A percentile compares a stretch with the other conserved stretches of the same genome.
Evolutionary conservation across 2,113 vertebrate genomes (phyloP).

Genomic region (Thermophis baileyi): DNA sequence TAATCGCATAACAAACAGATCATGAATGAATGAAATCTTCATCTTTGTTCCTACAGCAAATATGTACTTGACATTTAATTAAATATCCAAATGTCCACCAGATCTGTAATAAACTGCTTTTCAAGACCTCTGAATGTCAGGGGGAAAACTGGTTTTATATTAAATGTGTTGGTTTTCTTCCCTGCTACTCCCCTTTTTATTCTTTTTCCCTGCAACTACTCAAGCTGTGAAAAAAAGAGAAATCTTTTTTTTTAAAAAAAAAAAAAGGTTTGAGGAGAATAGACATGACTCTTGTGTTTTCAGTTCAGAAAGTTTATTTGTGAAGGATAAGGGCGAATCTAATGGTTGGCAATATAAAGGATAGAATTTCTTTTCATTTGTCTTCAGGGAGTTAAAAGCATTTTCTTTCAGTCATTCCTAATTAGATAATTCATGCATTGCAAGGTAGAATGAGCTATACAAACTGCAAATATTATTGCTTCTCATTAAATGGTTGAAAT

Average conservation of each 20-base stretch:
- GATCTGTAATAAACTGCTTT: conserved; percentile 71
- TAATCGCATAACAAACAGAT: conserved; percentile 68
- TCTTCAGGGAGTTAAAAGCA: conserved; percentile 34
- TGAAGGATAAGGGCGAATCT: conserved; percentile 55
- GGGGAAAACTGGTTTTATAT: conserved; percentile 60
- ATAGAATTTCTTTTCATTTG: conserved; percentile 60
- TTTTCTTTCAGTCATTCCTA: conserved; percentile 48
- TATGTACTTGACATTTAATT: conserved; percentile 74
- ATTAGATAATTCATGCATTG: not conserved
- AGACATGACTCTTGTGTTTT: conserved; percentile 55
- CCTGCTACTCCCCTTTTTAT: not conserved
- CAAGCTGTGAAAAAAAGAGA: conserved; percentile 57
- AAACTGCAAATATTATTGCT: not conserved
- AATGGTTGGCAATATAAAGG: conserved; percentile 40
- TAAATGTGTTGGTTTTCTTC: conserved; percentile 17
- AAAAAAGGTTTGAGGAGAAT: conserved; percentile 43
- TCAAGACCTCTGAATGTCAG: conserved; percentile 68
- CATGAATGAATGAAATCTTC: conserved; percentile 61
- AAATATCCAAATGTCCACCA: conserved; percentile 70
- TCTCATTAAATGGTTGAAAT: not conserved
- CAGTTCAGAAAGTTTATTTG: conserved; percentile 66
- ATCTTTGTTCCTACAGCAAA: conserved; percentile 57
- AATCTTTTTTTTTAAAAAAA: conserved; percentile 14
- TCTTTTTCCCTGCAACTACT: not conserved
- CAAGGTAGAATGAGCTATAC: not conserved